Evolutionary conservation across 2,888 invertebrate genomes (phyloP).

Genomic region (Neocrepidodera transversa): DNA sequence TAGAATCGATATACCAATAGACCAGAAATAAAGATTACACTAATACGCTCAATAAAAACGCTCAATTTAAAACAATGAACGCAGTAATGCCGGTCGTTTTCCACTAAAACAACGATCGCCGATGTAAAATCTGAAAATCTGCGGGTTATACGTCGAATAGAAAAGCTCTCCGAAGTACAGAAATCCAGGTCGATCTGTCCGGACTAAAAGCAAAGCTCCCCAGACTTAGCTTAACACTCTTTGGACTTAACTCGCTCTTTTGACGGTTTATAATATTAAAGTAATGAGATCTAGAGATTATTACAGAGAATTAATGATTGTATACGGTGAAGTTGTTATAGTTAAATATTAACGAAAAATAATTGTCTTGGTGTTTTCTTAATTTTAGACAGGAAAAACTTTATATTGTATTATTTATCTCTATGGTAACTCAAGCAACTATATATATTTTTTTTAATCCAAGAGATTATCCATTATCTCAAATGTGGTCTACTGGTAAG

Average conservation of each 20-base stretch:
- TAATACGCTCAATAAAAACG: slow-evolving; percentile 1
- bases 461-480: no score
- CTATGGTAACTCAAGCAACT: no score
- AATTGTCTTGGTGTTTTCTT: no score
- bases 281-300: slow-evolving; percentile 31
- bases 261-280: slow-evolving; percentile 42
- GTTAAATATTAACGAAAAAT: no score
- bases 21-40: background rate
- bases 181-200: slow-evolving; percentile 46
- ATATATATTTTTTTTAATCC: no score
- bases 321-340: no score
- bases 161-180: slow-evolving; percentile 47
- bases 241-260: slow-evolving; percentile 40
- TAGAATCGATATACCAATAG: no score
- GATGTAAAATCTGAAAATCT: slow-evolving; percentile 42
- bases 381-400: no score
- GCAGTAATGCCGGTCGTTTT: slow-evolving; percentile 13
- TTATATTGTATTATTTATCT: no score
- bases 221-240: slow-evolving; percentile 43
- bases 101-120: slow-evolving; percentile 36
- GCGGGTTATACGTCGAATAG: slow-evolving; percentile 50
- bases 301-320: slow-evolving; percentile 18
- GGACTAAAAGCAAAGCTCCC: slow-evolving; percentile 43
- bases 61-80: slow-evolving; percentile 40
- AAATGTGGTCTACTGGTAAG: no score